A percentile compares a stretch with the other conserved stretches of the same genome.
phyloP scores from a whole-genome alignment of 1,140 invertebrate species.

The Lineus longissimus region DNA sequence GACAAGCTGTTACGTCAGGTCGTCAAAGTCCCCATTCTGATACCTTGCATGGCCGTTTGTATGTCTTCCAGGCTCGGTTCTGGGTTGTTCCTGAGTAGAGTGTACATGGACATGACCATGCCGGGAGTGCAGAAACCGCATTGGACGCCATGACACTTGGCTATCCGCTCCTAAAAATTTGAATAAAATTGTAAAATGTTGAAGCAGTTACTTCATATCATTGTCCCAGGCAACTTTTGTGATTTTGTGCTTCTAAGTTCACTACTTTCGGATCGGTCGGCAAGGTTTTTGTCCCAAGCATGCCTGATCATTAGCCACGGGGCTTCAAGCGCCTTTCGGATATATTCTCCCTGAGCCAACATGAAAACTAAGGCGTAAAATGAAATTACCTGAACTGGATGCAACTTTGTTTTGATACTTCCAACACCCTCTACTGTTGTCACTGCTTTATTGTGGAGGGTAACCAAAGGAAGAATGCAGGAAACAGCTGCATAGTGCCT shows the following conservation, averaged over 20 bases:
- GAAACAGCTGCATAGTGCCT: constrained; percentile 83
- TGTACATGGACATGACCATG: constrained; percentile 53
- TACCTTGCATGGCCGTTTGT: constrained; percentile 26
- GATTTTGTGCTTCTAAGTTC: no score
- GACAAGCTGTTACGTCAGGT: no score
- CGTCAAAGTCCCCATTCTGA: no score
- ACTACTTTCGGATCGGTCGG: no score
- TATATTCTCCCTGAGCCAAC: no score
- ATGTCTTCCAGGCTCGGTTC: constrained; percentile 26
- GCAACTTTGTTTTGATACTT: constrained; percentile 56
- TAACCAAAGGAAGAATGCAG: constrained; percentile 68
- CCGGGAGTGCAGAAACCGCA: constrained; percentile 56
- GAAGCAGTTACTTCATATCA: no score
- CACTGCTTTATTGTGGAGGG: constrained; percentile 71
- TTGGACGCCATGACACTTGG: constrained; percentile 48
- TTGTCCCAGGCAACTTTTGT: no score
- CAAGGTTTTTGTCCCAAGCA: no score
- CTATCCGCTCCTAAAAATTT: constrained; percentile 43
- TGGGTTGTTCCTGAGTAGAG: constrained; percentile 44
- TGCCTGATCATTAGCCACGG: no score
- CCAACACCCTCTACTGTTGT: constrained; percentile 78
- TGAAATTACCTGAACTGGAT: constrained; percentile 43
- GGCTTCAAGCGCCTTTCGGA: no score
- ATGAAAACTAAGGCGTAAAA: no score
- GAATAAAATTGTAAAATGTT: no score